Conservation (phyloP, 2,797 vertebrate genomes). For the Enteromius trimaculatus region DNA sequence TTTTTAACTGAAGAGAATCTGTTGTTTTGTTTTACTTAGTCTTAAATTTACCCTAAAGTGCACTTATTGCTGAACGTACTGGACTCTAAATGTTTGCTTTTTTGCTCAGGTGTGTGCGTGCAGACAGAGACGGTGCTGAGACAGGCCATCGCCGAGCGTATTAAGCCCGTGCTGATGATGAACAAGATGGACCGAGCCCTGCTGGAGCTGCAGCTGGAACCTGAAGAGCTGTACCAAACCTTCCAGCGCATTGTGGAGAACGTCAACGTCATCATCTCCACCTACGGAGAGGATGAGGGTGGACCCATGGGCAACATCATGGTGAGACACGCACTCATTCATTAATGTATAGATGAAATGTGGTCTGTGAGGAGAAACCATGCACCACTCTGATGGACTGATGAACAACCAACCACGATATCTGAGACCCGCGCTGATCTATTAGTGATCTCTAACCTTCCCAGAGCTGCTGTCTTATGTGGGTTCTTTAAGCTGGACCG, state of each 20-base stretch:
- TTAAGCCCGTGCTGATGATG: conserved; percentile 97
- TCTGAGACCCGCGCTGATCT: conserved; percentile 53
- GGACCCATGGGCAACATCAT: conserved; percentile 94
- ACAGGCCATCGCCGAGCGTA: conserved; percentile 93
- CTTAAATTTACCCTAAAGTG: neutral
- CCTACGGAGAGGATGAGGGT: conserved; percentile 88
- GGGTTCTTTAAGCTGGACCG: neutral
- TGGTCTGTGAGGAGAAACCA: conserved; percentile 62
- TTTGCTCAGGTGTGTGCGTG: conserved; percentile 86
- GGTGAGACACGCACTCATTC: conserved; percentile 71
- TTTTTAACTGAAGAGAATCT: too few species aligned
- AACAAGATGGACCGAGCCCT: conserved; percentile 98
- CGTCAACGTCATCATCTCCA: conserved; percentile 94
- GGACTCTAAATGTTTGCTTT: neutral
- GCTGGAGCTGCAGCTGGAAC: conserved; percentile 90
- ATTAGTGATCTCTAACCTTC: neutral
- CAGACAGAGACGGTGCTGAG: conserved; percentile 96
- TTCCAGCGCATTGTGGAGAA: conserved; percentile 97
- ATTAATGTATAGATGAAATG: neutral
- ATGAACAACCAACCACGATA: conserved; percentile 40
- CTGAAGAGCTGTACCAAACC: conserved; percentile 91
- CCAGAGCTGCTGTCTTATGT: neutral
- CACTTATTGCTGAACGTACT: neutral
- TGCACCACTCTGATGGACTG: conserved; percentile 62
- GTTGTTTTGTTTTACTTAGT: too few species aligned